These are phyloP conservation scores for Podarcis muralis DNA, from an alignment of 2,113 vertebrate species.

Conservation along the genomic window DNA sequence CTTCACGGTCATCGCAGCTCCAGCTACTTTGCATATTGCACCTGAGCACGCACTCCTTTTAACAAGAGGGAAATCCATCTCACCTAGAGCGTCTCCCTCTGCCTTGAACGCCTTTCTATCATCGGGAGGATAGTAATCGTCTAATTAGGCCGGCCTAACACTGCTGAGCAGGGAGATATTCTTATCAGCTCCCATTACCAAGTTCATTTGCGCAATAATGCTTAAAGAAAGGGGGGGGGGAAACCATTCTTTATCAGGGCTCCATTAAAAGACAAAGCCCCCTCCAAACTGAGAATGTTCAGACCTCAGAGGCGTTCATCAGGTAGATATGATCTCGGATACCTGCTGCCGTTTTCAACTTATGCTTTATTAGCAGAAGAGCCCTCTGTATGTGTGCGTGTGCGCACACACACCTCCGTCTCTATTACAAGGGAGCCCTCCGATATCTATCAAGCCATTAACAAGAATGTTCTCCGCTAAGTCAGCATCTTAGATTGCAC, in stretches of 20 bases:
- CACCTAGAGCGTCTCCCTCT: constrained; percentile 37
- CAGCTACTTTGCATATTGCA: background rate
- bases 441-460: constrained; percentile 68
- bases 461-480: constrained; percentile 54
- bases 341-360: constrained; percentile 38
- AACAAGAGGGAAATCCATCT: constrained; percentile 57
- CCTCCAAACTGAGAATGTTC: constrained; percentile 54
- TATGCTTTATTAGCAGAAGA: constrained; percentile 64
- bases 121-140: constrained; percentile 61
- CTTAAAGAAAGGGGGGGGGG: too few relatives aligned
- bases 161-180: constrained; percentile 69
- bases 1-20: background rate
- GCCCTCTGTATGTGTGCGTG: background rate
- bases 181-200: constrained; percentile 70
- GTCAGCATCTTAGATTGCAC: constrained; percentile 48
- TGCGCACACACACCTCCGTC: too few relatives aligned
- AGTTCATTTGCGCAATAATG: constrained; percentile 45
- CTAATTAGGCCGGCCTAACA: constrained; percentile 65
- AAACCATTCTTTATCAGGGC: constrained; percentile 70
- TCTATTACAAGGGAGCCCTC: constrained; percentile 64
- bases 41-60: background rate
- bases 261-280: constrained; percentile 67
- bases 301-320: constrained; percentile 56
- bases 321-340: constrained; percentile 60
- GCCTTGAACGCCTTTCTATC: constrained; percentile 60